Conservation (phyloP, 1,140 invertebrate species). For the Pseudomyrmex concolor region DNA sequence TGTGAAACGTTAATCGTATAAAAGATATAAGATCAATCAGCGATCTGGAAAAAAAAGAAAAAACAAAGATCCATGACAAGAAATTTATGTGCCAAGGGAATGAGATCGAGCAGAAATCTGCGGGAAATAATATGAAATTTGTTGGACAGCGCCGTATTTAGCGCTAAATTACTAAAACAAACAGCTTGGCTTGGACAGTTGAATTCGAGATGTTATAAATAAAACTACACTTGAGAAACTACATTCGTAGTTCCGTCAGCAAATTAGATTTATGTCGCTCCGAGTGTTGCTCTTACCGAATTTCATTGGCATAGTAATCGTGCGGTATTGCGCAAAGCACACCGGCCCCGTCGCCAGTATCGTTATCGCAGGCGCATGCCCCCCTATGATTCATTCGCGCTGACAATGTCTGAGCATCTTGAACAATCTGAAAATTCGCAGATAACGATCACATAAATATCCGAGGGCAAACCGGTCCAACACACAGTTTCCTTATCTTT, state of each 20-base stretch:
- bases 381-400: conserved; percentile 99
- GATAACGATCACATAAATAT: not conserved
- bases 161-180: not conserved
- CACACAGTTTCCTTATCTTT: not conserved
- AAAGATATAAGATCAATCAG: not conserved
- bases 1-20: not conserved
- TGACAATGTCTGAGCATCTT: conserved; percentile 96
- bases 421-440: conserved; percentile 90
- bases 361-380: conserved; percentile 99
- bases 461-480: not conserved
- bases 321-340: conserved; percentile 98
- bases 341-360: conserved; percentile 99
- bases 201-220: conserved; percentile 7
- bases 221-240: not conserved
- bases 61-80: conserved; percentile 10
- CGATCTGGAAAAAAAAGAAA: not conserved
- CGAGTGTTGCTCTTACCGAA: conserved; percentile 87
- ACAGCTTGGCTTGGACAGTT: not conserved
- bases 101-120: not conserved
- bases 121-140: conserved; percentile 13
- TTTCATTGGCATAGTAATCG: conserved; percentile 93
- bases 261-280: not conserved
- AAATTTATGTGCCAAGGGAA: conserved; percentile 21
- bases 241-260: not conserved
- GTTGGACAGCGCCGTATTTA: not conserved